Conservation (phyloP, 2,113 vertebrate species). For the Hemiprocne comata region DNA sequence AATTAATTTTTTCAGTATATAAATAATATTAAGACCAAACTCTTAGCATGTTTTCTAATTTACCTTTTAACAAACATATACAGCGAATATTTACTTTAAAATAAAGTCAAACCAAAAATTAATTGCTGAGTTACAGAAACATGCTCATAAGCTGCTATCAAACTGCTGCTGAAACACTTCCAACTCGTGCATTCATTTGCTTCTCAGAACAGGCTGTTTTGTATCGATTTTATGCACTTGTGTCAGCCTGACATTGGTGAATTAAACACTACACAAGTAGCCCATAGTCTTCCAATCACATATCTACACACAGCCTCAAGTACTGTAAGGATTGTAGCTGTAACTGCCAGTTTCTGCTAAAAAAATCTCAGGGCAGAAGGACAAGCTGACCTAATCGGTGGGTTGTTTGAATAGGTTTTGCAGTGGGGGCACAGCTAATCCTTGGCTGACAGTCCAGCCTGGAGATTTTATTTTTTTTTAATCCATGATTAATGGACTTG, state of each 20-base stretch:
- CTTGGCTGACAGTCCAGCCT: slow-evolving; percentile 66
- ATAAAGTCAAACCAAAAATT: background rate
- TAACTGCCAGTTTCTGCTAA: slow-evolving; percentile 56
- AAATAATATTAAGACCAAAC: background rate
- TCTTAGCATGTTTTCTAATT: background rate
- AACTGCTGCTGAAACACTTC: slow-evolving; percentile 43
- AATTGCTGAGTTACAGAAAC: slow-evolving; percentile 36
- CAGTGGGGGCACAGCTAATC: slow-evolving; percentile 70
- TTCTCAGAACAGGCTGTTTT: slow-evolving; percentile 28
- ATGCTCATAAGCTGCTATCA: background rate
- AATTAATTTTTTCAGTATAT: background rate
- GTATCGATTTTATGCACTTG: background rate
- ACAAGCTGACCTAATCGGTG: slow-evolving; percentile 70
- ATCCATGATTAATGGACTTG: slow-evolving; percentile 81
- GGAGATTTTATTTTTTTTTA: slow-evolving; percentile 64
- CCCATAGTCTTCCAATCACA: background rate
- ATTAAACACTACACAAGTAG: slow-evolving; percentile 10
- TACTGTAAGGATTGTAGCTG: slow-evolving; percentile 51
- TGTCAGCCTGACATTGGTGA: slow-evolving; percentile 36
- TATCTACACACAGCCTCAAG: slow-evolving; percentile 5
- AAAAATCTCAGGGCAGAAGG: slow-evolving; percentile 62
- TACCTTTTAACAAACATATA: background rate
- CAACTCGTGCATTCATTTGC: slow-evolving; percentile 27
- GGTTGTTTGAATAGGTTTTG: slow-evolving; percentile 73
- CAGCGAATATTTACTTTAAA: slow-evolving; percentile 3